A percentile compares a stretch with the other conserved stretches of the same genome.
Evolutionary conservation across 1,140 invertebrate species (phyloP).

Genomic region (Pollicipes pollicipes): DNA sequence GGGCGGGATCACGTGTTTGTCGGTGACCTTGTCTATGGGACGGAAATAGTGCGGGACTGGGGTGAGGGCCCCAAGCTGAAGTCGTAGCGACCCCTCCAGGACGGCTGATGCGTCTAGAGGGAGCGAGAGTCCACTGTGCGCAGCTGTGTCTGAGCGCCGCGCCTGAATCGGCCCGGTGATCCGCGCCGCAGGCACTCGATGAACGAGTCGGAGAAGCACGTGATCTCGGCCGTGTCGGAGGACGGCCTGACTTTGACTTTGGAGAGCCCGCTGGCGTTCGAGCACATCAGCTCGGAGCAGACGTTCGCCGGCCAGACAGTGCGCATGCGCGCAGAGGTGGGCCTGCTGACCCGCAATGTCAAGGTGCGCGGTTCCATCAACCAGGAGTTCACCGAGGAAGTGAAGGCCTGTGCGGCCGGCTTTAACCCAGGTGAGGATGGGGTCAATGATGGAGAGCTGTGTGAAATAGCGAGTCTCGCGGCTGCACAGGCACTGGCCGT

Average conservation of each 20-base stretch:
- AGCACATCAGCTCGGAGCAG: slow-evolving; percentile 15
- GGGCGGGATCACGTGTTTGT: no score
- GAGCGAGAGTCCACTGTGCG: no score
- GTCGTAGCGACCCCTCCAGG: no score
- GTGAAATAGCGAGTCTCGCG: no score
- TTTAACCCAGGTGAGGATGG: slow-evolving; percentile 11
- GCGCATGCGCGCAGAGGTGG: slow-evolving; percentile 15
- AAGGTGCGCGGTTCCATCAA: slow-evolving; percentile 16
- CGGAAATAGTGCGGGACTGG: no score
- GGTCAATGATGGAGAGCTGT: no score
- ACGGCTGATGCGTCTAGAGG: no score
- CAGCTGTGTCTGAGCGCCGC: no score
- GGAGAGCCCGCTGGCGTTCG: slow-evolving; percentile 11
- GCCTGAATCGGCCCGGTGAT: no score
- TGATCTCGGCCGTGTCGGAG: slow-evolving; percentile 12
- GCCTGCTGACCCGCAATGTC: slow-evolving; percentile 15
- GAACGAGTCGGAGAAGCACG: slow-evolving; percentile 14
- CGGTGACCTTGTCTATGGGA: no score
- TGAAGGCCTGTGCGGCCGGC: slow-evolving; percentile 9
- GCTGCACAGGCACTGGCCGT: no score
- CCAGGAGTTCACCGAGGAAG: slow-evolving; percentile 10
- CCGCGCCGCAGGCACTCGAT: slow-evolving; percentile 9
- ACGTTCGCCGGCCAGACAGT: slow-evolving; percentile 12
- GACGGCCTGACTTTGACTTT: slow-evolving; percentile 14
- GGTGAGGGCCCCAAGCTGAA: no score